Evolutionary conservation across 1,140 invertebrate genomes (phyloP).

Genomic region (Drosophila biarmipes): DNA sequence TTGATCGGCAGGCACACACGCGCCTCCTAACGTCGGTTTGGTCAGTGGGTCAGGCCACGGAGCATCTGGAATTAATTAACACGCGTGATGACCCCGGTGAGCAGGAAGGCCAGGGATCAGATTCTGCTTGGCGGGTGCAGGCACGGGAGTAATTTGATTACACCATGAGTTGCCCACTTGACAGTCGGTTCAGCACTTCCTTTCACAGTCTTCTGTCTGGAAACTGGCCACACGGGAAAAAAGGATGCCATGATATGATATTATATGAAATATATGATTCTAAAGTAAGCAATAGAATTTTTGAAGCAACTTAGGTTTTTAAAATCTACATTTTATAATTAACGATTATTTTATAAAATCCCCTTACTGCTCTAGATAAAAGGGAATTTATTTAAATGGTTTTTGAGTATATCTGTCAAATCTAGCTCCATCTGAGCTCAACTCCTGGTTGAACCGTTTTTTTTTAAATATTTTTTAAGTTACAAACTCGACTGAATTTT

Average conservation of each 20-base stretch:
- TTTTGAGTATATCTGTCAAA: too few relatives aligned
- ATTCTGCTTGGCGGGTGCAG: constrained; percentile 4
- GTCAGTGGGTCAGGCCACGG: constrained; percentile 26
- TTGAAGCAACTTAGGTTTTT: too few relatives aligned
- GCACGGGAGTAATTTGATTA: constrained; percentile 55
- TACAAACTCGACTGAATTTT: not conserved
- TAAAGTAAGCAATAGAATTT: too few relatives aligned
- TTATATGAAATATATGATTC: too few relatives aligned
- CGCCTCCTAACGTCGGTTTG: constrained; percentile 1
- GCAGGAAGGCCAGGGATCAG: not conserved
- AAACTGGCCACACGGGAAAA: not conserved
- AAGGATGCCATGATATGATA: not conserved
- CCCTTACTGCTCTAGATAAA: too few relatives aligned
- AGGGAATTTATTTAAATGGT: too few relatives aligned
- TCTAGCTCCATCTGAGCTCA: too few relatives aligned
- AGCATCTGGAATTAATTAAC: constrained; percentile 66
- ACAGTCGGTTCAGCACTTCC: constrained; percentile 34
- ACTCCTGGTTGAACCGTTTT: too few relatives aligned
- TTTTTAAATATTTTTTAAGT: too few relatives aligned
- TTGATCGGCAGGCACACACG: constrained; percentile 45
- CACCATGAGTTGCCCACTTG: constrained; percentile 45
- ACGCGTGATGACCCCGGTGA: constrained; percentile 30
- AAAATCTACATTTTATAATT: too few relatives aligned
- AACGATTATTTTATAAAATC: too few relatives aligned
- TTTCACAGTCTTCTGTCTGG: constrained; percentile 12